Evolutionary conservation across 2,797 vertebrate genomes (phyloP), one percentile per base, ranked within the genome.

Genomic region (Labroides dimidiatus): DNA sequence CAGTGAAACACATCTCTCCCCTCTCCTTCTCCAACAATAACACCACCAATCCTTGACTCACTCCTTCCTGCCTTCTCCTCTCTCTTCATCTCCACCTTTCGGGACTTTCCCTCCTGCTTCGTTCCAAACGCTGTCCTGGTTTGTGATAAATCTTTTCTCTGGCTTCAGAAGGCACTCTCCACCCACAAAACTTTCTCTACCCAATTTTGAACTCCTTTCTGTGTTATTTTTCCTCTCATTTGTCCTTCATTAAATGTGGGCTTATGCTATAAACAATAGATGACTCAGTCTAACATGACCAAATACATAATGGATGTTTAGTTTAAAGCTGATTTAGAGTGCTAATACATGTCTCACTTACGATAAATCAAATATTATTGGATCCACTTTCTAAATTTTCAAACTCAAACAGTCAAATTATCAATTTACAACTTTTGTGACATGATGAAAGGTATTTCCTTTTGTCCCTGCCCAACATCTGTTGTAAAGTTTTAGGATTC

Each of bases 11-110:
- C 62, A 57, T 55, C 52, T 56, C 52, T 53, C 49, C 27, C 42
- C 37, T 33, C 62, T 80, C 39, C 52, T 49, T 56, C 74, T 85
- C 87, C 82, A 88, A 70, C 66, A 78, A 87, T 51, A 90, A 90
- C 78, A 77, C 62, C 68, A 39, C 47, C 52, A 49, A 47, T 16
- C 24, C 59, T 78, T 84, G 84, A 83, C 80, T 83, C 77, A 83
- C 63, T 78, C 57, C 74, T 85, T 87, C 77, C 87, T 78, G 78
- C 51, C 53, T 49, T 39, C 51, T 73, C 57, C 61, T 52, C 49
- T 69, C 61, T 75, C 84, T 77, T 84, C 56, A 58, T 82, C 72
- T 77, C 80, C 81, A 81, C 76, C 67, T 88, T 78, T 63, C 0
- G 69, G 83, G 86, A 85, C 65, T 88, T 87, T 81, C 86, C 87